Conservation (phyloP, 2,113 vertebrate species). For the Mus pahari region DNA sequence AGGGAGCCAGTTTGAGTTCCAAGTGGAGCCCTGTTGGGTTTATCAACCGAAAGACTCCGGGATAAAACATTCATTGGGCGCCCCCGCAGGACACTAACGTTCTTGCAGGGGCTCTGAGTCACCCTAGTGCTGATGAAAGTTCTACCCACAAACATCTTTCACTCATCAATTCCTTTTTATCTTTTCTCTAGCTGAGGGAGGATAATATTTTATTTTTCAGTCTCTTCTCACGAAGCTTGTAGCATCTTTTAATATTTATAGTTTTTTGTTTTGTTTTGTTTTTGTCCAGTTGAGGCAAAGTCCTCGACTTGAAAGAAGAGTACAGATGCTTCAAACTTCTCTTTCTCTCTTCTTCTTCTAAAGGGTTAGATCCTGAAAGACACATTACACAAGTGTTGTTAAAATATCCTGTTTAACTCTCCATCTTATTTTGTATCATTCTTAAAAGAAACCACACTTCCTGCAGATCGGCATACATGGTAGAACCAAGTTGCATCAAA, state of each 20-base stretch:
- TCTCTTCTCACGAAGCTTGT: neutral
- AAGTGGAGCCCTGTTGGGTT: neutral
- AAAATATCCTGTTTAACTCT: neutral
- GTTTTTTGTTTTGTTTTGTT: neutral
- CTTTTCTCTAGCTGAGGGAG: neutral
- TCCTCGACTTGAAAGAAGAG: neutral
- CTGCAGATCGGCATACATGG: neutral
- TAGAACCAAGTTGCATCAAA: neutral
- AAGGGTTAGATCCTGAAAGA: neutral
- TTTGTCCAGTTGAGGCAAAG: neutral
- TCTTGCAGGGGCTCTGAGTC: neutral
- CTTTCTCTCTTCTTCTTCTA: neutral
- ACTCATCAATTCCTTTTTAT: conserved; percentile 28
- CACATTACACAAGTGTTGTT: neutral
- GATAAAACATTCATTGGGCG: neutral
- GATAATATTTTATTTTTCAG: conserved; percentile 24
- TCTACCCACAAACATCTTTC: neutral
- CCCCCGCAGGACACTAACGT: neutral
- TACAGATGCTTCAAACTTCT: neutral
- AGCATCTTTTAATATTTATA: neutral
- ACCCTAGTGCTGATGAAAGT: neutral
- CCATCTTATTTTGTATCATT: neutral
- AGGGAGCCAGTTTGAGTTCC: neutral
- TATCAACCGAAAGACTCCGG: neutral
- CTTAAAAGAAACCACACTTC: neutral